Base-by-base conservation (phyloP, 2,113 vertebrate genomes). In the Callopanchax toddi region DNA sequence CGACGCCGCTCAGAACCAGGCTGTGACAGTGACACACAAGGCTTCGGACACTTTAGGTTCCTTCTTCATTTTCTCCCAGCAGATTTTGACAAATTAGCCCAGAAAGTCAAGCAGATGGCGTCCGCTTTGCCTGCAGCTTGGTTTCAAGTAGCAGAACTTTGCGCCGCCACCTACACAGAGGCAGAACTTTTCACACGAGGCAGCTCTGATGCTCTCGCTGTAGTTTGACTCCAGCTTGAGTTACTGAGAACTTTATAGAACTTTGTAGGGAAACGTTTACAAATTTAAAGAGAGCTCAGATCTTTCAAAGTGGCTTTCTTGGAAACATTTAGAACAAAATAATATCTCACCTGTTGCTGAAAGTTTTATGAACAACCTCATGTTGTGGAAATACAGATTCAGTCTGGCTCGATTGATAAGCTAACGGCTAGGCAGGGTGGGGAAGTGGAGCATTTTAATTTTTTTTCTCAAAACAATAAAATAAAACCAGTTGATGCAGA, bases 21-120 rank as follows among this genome's bases (percentile, higher is more conserved):
- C 50, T 65, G 83, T 87, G 72, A 85, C 83, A 58, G 64, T 71
- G 49, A 75, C 46, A 42, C 43, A 54, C 48, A 53, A 82, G 66
- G 56, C 43, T 48, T 45, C 36, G 11, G 43, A 51, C 58, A 11
- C 53, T 6, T 6, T 11, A 34, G 10, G 17, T n/a, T 54, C 55
- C 59, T 11, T 34, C 37, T 54, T 62, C 43, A 21, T 59, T 57
- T 6, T 6, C 61, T 73, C 44, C 54, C 17, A 34, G 54, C 51
- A 60, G 69, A 13, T 61, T 52, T 63, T 1, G 1, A 48, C 9
- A 49, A 74, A 61, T 32, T 18, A 37, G 37, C 71, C 39, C 18
- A 6, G 55, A 44, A 2, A 29, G 62, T 71, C 18, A 48, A 74
- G 57, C 67, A 69, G 68, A 74, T 76, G 81, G 77, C 56, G 49